These are phyloP conservation scores for Alviniconcha marisindica DNA, from an alignment of 1,140 invertebrate species.

Conservation along the genomic window DNA sequence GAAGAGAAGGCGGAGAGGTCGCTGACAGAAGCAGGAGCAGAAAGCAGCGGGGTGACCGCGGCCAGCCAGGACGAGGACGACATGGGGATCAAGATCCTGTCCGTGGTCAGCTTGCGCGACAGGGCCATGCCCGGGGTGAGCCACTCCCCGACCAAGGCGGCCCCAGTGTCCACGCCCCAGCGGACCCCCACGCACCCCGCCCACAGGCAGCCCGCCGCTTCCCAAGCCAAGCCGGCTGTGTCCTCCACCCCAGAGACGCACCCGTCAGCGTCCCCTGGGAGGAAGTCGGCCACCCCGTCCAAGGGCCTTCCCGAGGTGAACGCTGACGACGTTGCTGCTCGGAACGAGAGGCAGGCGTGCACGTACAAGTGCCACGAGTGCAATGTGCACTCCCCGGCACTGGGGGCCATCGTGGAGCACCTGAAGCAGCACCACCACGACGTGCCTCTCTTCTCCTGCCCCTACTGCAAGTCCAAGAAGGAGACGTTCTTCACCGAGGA, in stretches of 20 bases:
- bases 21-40: neutral
- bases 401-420: slow-evolving; percentile 67
- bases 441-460: slow-evolving; percentile 65
- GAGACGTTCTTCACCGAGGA: slow-evolving; percentile 54
- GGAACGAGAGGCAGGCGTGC: slow-evolving; percentile 50
- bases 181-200: no score
- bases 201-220: neutral
- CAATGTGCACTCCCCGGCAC: slow-evolving; percentile 68
- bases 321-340: slow-evolving; percentile 34
- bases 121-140: slow-evolving; percentile 28
- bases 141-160: neutral
- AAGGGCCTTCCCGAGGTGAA: slow-evolving; percentile 34
- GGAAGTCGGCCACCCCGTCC: neutral
- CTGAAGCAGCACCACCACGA: slow-evolving; percentile 62
- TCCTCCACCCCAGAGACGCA: neutral
- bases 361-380: slow-evolving; percentile 71
- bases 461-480: slow-evolving; percentile 62
- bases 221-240: neutral
- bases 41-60: neutral
- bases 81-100: slow-evolving; percentile 65
- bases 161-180: no score
- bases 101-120: slow-evolving; percentile 64
- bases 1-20: neutral
- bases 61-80: slow-evolving; percentile 24
- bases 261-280: neutral